A percentile compares a stretch with the other conserved stretches of the same genome.
Conservation (phyloP, 2,113 vertebrate genomes). For the Burhinus oedicnemus region DNA sequence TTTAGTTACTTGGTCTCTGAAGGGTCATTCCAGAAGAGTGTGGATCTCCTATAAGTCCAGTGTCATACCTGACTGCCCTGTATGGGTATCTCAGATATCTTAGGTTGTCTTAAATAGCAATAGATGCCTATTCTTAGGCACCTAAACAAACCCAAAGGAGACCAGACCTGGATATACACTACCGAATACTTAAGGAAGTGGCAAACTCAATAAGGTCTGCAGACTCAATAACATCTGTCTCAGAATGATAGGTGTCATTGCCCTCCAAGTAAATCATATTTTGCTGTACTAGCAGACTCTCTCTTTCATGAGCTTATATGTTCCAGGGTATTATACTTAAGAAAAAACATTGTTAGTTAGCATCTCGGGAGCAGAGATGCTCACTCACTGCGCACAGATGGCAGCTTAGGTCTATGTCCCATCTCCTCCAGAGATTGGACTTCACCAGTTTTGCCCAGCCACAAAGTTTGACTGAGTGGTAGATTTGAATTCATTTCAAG, state of each 20-base stretch:
- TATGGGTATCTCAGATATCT: background rate
- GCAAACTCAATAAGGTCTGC: background rate
- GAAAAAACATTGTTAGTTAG: background rate
- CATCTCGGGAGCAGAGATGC: background rate
- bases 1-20: background rate
- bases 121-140: background rate
- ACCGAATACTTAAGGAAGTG: background rate
- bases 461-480: background rate
- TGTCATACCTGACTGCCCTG: background rate
- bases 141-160: background rate
- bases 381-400: background rate
- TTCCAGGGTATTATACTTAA: background rate
- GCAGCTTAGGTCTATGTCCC: background rate
- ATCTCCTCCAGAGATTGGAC: background rate
- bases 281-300: background rate
- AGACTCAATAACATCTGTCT: background rate
- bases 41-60: background rate
- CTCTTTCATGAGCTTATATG: background rate
- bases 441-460: background rate
- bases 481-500: background rate
- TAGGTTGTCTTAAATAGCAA: background rate
- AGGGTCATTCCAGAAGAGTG: background rate
- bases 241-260: background rate
- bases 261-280: background rate
- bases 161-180: background rate